Evolutionary conservation across 2,113 vertebrate genomes (phyloP).

Genomic region (Podilymbus podiceps): DNA sequence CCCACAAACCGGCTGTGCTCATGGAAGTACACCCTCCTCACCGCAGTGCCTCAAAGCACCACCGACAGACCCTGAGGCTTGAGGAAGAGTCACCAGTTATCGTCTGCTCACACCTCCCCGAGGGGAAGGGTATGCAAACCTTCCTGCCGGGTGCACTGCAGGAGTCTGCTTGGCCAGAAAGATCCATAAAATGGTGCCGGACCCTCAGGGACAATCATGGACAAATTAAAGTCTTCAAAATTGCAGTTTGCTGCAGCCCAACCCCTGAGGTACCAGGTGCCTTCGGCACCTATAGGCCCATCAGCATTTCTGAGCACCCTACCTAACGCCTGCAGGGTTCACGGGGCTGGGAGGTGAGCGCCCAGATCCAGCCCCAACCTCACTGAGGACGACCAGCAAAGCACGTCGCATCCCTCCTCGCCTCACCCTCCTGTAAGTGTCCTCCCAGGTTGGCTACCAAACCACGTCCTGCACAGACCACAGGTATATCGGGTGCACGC

Average conservation of each 20-base stretch:
- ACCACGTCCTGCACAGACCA: neutral
- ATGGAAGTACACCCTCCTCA: neutral
- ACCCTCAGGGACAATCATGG: neutral
- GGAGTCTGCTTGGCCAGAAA: neutral
- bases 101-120: neutral
- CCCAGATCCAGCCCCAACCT: neutral
- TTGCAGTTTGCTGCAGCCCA: neutral
- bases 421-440: neutral
- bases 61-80: neutral
- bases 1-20: neutral
- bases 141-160: neutral
- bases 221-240: slow-evolving; percentile 25
- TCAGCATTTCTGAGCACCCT: neutral
- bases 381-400: neutral
- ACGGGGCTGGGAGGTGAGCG: neutral
- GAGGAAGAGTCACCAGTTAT: neutral
- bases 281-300: neutral
- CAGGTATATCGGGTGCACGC: rapidly evolving
- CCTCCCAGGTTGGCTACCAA: neutral
- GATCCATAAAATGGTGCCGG: neutral
- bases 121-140: slow-evolving; percentile 22
- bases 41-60: neutral
- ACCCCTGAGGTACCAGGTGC: neutral
- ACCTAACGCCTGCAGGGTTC: neutral
- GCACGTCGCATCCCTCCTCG: neutral